Percentiles rank a stretch among this genome's conserved stretches.
Evolutionary conservation across 2,113 vertebrate species (phyloP).

Genomic region (Eira barbara): DNA sequence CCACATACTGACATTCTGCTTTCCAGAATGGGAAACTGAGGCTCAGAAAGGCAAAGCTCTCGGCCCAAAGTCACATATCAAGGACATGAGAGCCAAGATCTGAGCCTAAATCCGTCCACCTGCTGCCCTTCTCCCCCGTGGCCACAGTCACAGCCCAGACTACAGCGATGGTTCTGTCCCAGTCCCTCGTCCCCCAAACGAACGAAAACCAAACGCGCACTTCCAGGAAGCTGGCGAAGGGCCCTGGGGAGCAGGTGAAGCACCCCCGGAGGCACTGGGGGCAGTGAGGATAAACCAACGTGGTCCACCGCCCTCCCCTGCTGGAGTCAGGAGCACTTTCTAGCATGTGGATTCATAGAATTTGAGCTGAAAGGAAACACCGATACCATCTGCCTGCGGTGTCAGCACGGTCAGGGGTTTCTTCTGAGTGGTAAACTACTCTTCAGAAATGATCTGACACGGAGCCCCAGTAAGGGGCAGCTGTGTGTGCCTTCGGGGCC

Average conservation of each 20-base stretch:
- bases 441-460: neutral
- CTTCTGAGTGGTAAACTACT: neutral
- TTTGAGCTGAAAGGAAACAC: neutral
- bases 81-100: neutral
- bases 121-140: neutral
- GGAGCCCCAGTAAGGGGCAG: neutral
- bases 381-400: neutral
- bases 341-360: neutral
- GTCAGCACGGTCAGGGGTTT: neutral
- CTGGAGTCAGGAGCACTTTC: neutral
- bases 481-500: neutral
- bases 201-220: neutral
- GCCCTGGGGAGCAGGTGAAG: rapidly evolving
- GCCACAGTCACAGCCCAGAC: neutral
- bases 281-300: rapidly evolving
- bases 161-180: neutral
- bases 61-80: neutral
- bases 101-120: neutral
- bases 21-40: neutral
- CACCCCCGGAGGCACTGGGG: neutral
- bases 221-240: neutral
- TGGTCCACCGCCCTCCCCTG: rapidly evolving
- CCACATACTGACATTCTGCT: neutral
- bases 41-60: neutral
- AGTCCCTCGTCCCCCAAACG: neutral